phyloP scores from a whole-genome alignment of 2,888 invertebrate species.

The Netelia fuscicornis region DNA sequence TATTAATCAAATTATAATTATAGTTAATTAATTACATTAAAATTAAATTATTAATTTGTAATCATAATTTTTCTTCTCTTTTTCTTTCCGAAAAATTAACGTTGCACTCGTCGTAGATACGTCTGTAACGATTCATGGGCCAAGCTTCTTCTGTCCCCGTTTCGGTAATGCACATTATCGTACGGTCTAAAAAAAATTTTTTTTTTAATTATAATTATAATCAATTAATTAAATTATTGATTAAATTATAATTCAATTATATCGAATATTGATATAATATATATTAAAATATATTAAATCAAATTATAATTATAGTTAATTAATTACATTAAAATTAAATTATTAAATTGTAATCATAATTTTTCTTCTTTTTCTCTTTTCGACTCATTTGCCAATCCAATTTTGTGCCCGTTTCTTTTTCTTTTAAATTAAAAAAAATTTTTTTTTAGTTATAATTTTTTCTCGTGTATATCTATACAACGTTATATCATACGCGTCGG shows the following conservation, averaged over 20 bases:
- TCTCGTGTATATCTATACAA: not conserved
- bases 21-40: too few relatives aligned
- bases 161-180: not conserved
- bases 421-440: not conserved
- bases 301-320: too few relatives aligned
- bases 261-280: too few relatives aligned
- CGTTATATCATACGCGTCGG: not conserved
- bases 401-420: not conserved
- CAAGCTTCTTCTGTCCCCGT: conserved; percentile 35
- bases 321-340: too few relatives aligned
- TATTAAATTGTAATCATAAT: too few relatives aligned
- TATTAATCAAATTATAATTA: too few relatives aligned
- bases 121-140: not conserved
- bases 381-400: conserved; percentile 26
- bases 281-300: too few relatives aligned
- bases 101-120: not conserved
- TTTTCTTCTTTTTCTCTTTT: not conserved
- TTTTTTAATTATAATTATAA: too few relatives aligned
- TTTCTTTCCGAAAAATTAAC: not conserved
- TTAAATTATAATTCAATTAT: too few relatives aligned
- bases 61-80: not conserved
- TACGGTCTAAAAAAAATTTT: not conserved
- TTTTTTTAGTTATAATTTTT: not conserved
- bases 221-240: too few relatives aligned
- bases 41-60: too few relatives aligned